These are phyloP conservation scores for Barbus barbus DNA, from an alignment of 2,113 vertebrate genomes.

Conservation along the genomic window DNA sequence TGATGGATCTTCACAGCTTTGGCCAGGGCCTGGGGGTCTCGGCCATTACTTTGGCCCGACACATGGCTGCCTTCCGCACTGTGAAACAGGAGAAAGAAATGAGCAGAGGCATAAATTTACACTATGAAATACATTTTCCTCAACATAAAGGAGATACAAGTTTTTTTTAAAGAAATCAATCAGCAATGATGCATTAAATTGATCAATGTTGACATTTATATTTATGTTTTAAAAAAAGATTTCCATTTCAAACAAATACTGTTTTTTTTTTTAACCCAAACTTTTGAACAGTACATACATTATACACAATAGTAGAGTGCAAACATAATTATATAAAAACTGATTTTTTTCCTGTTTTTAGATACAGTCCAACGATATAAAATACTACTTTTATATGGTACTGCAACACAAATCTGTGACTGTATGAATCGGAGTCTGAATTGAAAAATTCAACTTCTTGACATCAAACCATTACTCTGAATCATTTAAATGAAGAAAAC, in stretches of 20 bases:
- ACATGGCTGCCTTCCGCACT: slow-evolving; percentile 79
- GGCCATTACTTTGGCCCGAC: slow-evolving; percentile 77
- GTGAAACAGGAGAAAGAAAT: slow-evolving; percentile 24
- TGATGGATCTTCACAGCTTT: slow-evolving; percentile 79
- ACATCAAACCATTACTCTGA: not conserved
- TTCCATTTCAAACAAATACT: not conserved
- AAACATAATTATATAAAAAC: too few species aligned
- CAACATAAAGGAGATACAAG: not conserved
- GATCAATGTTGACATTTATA: not conserved
- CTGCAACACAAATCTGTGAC: not conserved
- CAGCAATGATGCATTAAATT: not conserved
- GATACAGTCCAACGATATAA: not conserved
- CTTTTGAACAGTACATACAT: too few species aligned
- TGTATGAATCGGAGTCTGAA: not conserved
- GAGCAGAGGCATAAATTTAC: not conserved
- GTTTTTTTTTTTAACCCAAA: too few species aligned
- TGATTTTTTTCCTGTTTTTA: too few species aligned
- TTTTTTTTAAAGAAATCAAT: not conserved
- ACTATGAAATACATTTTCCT: not conserved
- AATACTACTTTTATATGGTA: not conserved
- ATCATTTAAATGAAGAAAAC: not conserved
- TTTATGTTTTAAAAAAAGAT: not conserved
- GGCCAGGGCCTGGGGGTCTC: slow-evolving; percentile 74
- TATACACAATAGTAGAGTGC: too few species aligned
- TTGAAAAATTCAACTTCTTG: not conserved